A percentile compares a stretch with the other conserved stretches of the same genome.
These are phyloP conservation scores for Criorhina ranunculi DNA, from an alignment of 2,888 invertebrate genomes.

Conservation along the genomic window DNA sequence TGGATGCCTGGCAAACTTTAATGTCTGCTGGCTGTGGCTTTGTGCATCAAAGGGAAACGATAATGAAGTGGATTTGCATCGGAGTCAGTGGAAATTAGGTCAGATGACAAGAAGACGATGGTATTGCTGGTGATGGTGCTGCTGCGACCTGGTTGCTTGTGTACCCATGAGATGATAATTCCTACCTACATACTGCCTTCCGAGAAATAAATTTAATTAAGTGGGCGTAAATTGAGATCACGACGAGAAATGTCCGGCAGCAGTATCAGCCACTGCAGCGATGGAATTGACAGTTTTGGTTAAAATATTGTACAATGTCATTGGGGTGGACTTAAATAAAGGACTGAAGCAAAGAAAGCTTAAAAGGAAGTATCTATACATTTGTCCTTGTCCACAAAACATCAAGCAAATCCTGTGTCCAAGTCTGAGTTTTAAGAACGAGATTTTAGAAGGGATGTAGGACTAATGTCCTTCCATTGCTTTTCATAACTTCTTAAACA, in stretches of 20 bases:
- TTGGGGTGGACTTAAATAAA: not conserved
- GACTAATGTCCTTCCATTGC: no score
- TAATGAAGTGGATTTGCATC: constrained; percentile 76
- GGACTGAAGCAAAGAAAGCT: not conserved
- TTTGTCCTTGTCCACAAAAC: no score
- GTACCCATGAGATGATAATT: constrained; percentile 33
- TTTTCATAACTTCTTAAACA: no score
- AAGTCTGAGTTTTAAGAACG: no score
- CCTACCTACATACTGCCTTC: constrained; percentile 1
- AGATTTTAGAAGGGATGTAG: no score
- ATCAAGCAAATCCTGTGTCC: no score
- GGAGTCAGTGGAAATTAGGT: constrained; percentile 69
- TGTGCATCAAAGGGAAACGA: constrained; percentile 74
- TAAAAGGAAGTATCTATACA: not conserved
- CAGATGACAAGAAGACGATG: constrained; percentile 70
- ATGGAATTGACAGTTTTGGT: constrained; percentile 49
- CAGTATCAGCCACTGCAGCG: not conserved
- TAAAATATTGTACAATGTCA: constrained; percentile 47
- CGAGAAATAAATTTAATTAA: constrained; percentile 70
- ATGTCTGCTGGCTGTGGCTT: constrained; percentile 55
- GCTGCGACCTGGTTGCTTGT: constrained; percentile 42
- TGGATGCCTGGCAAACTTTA: constrained; percentile 39
- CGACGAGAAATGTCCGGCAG: constrained; percentile 15
- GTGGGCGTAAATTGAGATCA: constrained; percentile 64
- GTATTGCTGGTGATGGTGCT: constrained; percentile 21